Conservation (phyloP, 2,888 invertebrate genomes). For the Agriopis aurantiaria region DNA sequence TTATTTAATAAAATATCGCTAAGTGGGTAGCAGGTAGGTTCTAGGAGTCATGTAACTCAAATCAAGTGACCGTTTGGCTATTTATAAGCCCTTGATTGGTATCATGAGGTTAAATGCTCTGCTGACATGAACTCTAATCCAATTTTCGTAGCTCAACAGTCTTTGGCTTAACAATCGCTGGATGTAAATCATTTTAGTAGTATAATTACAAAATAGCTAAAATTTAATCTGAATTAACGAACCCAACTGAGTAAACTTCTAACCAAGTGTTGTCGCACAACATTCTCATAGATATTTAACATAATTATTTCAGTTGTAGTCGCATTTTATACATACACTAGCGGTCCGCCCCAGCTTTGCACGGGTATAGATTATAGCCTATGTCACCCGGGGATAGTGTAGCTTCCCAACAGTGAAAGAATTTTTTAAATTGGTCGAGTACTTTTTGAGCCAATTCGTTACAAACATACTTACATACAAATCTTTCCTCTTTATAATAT, state of each 20-base stretch:
- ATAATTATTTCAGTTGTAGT: not conserved
- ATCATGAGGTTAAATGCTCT: conserved; percentile 62
- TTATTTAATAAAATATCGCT: conserved; percentile 39
- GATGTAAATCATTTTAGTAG: conserved; percentile 75
- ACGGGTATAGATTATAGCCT: too few relatives aligned
- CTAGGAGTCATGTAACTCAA: conserved; percentile 38
- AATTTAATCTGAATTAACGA: conserved; percentile 54
- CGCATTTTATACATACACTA: not conserved
- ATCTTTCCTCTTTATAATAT: too few relatives aligned
- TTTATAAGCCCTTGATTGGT: conserved; percentile 53
- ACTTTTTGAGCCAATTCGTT: too few relatives aligned
- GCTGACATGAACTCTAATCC: conserved; percentile 67
- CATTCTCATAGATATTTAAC: not conserved
- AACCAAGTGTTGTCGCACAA: not conserved
- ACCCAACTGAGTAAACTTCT: conserved; percentile 30
- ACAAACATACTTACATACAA: too few relatives aligned
- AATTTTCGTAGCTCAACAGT: conserved; percentile 63
- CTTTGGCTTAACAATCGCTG: conserved; percentile 63
- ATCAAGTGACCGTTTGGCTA: conserved; percentile 44
- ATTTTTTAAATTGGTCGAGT: too few relatives aligned
- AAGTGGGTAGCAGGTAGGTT: conserved; percentile 25
- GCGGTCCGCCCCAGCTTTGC: too few relatives aligned
- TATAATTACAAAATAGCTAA: conserved; percentile 54
- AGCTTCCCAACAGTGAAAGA: too few relatives aligned
- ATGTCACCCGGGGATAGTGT: too few relatives aligned